Conservation (phyloP, 92 coral and sea anemone species). For the Blastomussa wellsi region DNA sequence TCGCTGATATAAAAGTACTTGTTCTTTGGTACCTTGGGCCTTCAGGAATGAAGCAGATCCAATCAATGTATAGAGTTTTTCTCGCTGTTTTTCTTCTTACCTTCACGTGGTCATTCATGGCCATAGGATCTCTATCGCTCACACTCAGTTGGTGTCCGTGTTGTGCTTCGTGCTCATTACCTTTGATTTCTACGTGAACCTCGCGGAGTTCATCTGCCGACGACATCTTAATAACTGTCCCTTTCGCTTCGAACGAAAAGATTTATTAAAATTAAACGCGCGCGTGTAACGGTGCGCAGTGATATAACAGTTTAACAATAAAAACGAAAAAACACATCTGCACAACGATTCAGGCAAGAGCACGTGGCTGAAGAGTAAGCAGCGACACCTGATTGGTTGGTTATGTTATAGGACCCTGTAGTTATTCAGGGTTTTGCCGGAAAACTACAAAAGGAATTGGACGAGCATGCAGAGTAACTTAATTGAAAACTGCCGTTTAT, state of each 20-base stretch:
- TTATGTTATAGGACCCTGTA: neutral
- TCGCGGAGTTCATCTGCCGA: conserved; percentile 34
- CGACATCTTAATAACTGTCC: neutral
- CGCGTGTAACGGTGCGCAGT: neutral
- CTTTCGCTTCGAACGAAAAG: neutral
- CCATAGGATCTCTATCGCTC: conserved; percentile 71
- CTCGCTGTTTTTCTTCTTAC: conserved; percentile 27
- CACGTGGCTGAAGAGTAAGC: conserved; percentile 4
- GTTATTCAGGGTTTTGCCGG: neutral
- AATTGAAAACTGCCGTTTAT: neutral
- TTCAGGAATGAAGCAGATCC: neutral
- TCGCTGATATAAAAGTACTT: too few relatives aligned
- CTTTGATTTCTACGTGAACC: conserved; percentile 52
- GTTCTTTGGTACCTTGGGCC: too few relatives aligned
- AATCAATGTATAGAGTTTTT: neutral
- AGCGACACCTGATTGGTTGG: neutral
- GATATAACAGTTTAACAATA: neutral
- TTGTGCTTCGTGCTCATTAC: conserved; percentile 47
- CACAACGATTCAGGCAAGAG: neutral
- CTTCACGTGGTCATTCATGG: conserved; percentile 85
- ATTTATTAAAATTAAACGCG: too few relatives aligned
- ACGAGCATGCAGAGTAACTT: neutral
- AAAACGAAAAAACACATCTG: neutral
- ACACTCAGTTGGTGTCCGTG: conserved; percentile 70
- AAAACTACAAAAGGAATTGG: neutral